Evolutionary conservation across 2,888 invertebrate species (phyloP).

Genomic region (Hoplodrina blanda): DNA sequence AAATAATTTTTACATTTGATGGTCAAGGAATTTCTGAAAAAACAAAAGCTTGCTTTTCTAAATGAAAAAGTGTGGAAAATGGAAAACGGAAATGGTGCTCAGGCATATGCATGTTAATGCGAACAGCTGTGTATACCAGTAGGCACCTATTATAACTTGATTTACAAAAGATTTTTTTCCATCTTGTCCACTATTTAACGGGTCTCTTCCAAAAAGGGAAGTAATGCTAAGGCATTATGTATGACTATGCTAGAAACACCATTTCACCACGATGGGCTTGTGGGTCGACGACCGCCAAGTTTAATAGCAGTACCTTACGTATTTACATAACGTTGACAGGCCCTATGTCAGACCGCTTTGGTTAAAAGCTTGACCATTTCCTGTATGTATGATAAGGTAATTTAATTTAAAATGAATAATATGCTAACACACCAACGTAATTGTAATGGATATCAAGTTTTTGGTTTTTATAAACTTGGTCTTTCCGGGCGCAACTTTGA

Average conservation of each 20-base stretch:
- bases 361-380: slow-evolving; percentile 44
- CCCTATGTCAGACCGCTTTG: slow-evolving; percentile 34
- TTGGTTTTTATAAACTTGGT: slow-evolving; percentile 1
- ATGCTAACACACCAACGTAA: background rate
- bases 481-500: background rate
- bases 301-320: slow-evolving; percentile 29
- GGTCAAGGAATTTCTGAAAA: background rate
- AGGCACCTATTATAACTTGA: too few species aligned
- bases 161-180: background rate
- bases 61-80: too few species aligned
- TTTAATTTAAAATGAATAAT: slow-evolving; percentile 8
- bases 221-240: background rate
- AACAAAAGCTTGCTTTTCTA: too few species aligned
- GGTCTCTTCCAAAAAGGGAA: background rate
- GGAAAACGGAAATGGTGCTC: background rate
- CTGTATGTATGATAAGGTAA: slow-evolving; percentile 31
- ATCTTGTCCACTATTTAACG: background rate
- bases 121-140: too few species aligned
- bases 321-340: slow-evolving; percentile 46
- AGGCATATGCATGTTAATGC: background rate
- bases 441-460: background rate
- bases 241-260: background rate
- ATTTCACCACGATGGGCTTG: slow-evolving; percentile 9
- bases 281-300: slow-evolving; percentile 40
- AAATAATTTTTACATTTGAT: background rate